These are phyloP conservation scores for Acanthiza pusilla DNA, from an alignment of 2,797 vertebrate species.

Conservation along the genomic window DNA sequence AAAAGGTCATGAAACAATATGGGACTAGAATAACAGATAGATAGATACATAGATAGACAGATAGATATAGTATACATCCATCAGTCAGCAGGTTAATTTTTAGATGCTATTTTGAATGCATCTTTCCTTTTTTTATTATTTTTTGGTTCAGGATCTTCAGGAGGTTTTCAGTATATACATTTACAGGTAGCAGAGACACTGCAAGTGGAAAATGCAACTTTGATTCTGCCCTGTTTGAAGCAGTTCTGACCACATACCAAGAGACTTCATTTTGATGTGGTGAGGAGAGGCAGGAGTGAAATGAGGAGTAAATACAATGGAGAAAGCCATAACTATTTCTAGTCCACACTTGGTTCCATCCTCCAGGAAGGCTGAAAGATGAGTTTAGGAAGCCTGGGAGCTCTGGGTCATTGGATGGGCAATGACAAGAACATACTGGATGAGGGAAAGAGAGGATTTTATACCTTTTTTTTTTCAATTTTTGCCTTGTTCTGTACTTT, in stretches of 20 bases:
- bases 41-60: neutral
- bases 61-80: too few relatives aligned
- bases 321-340: neutral
- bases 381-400: rapidly evolving
- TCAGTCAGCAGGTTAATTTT: neutral
- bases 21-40: neutral
- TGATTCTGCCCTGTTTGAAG: neutral
- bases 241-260: neutral
- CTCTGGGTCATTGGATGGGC: rapidly evolving
- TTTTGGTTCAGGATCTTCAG: neutral
- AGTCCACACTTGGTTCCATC: too few relatives aligned
- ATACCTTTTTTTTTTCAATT: neutral
- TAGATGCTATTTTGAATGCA: neutral
- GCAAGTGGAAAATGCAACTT: neutral
- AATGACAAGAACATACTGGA: neutral
- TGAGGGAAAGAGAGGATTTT: neutral
- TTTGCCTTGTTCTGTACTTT: neutral
- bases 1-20: neutral
- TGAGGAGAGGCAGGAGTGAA: neutral
- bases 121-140: neutral
- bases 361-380: neutral
- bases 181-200: neutral
- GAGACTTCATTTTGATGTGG: neutral
- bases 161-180: neutral
- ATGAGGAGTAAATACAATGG: neutral